Evolutionary conservation across 2,888 invertebrate species (phyloP).

Genomic region (Hypsopygia costalis): DNA sequence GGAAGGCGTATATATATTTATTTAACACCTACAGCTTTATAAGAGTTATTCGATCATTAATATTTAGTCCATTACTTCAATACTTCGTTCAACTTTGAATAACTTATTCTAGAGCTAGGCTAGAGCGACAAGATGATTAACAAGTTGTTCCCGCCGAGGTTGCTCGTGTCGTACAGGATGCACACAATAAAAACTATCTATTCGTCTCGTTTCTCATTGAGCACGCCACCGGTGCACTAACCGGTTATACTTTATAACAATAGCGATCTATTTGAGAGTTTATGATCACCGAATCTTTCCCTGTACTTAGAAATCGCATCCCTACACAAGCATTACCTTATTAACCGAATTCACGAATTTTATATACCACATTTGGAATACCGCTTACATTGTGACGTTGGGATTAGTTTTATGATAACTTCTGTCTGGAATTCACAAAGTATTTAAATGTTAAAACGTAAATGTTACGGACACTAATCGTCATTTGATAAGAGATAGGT

Average conservation of each 20-base stretch:
- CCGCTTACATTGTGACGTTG: conserved; percentile 16
- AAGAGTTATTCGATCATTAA: conserved; percentile 46
- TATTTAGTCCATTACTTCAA: conserved; percentile 40
- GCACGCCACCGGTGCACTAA: conserved; percentile 30
- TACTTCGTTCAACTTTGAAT: conserved; percentile 55
- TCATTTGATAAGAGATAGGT: conserved; percentile 30
- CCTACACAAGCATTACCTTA: conserved; percentile 31
- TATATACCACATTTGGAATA: conserved; percentile 23
- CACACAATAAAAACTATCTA: conserved; percentile 31
- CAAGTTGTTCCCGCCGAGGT: conserved; percentile 63
- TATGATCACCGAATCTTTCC: conserved; percentile 42
- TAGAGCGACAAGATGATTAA: conserved; percentile 52
- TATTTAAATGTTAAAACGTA: no score
- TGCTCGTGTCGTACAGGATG: conserved; percentile 36
- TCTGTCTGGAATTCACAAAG: no score
- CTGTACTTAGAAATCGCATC: conserved; percentile 51
- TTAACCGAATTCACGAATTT: conserved; percentile 36
- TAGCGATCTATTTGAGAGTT: conserved; percentile 36
- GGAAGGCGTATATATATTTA: conserved; percentile 49
- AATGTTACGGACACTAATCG: no score
- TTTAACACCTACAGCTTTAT: conserved; percentile 57
- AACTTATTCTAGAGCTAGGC: conserved; percentile 51
- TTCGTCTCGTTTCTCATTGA: conserved; percentile 34
- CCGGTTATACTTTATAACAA: conserved; percentile 26
- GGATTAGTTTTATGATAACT: no score